Base-by-base conservation (phyloP, 1,140 invertebrate species). In the Drosophila sp. region DNA sequence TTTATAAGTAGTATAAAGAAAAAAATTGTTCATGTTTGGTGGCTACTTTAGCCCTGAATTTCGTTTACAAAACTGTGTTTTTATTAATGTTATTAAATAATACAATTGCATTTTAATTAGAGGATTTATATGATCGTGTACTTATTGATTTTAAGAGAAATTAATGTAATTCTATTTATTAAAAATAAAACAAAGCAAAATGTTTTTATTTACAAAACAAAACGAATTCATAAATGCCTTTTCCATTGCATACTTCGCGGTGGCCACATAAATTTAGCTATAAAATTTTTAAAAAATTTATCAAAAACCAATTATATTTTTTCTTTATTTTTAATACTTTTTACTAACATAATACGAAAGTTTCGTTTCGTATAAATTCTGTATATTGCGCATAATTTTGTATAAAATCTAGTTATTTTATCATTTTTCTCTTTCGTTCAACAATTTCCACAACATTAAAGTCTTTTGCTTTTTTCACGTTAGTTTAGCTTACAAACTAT, bases 401-500 rank as follows among this genome's bases (percentile, higher is more conserved):
- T 29, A 11, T 41, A 8, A 33, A 47, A 25, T 23, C 41, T 23
- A 44, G 4, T 1, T 35, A 25, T 6, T 25, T 7, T 8, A 47
- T 17, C 17, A 41, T 25, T 47, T 47, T 47, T 23, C 5, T 66
- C 35, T 62, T 35, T 41, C 61, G 40, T 47, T 60, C 40, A 23
- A 73, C 58, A 82, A 62, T 82, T 35, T 87, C 68, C 66, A 87
- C 57, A 76, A 63, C 32, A 23, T 60, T 72, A 66, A 79, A 87
- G 83, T 87, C 83, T 87, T 87, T 87, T 72, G 32, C 58, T 76
- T 76, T 79, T 78, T 79, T 65, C 72, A 69, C 71, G 70, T 35
- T 33, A 17, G 4, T 17, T 58, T 25, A 73, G 55, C 64, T 72
- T 70, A 72, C 65, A 40, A 72, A 64, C 76, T 84, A 83, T 38